These are phyloP conservation scores for Arbacia lixula DNA, from an alignment of 53 echinoderm and acorn worm genomes.

Conservation along the genomic window DNA sequence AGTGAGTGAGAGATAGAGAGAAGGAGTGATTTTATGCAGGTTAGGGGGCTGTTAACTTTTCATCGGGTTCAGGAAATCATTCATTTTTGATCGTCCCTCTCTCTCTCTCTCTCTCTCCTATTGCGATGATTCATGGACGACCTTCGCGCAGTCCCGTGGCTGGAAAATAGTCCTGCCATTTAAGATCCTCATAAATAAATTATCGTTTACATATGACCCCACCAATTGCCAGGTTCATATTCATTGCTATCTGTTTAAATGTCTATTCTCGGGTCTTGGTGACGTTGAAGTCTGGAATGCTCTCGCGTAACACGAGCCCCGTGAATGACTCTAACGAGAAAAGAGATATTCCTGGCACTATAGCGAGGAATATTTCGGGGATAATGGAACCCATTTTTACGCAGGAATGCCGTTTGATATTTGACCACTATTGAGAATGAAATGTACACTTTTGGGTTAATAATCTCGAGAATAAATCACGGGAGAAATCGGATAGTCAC, in stretches of 20 bases:
- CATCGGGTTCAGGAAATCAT: conserved; percentile 41
- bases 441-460: conserved; percentile 63
- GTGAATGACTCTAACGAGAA: conserved; percentile 53
- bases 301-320: conserved; percentile 1
- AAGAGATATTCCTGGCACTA: conserved; percentile 38
- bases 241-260: conserved; percentile 13
- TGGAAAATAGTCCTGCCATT: no score
- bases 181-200: no score
- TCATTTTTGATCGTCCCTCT: conserved; percentile 42
- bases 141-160: no score
- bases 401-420: conserved; percentile 57
- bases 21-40: conserved; percentile 1
- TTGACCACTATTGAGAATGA: conserved; percentile 57
- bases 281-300: conserved; percentile 43
- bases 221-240: conserved; percentile 14
- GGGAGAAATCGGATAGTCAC: conserved; percentile 47
- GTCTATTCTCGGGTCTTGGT: background rate
- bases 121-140: background rate
- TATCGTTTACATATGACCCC: no score
- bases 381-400: conserved; percentile 56
- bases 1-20: background rate
- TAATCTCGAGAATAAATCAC: conserved; percentile 63
- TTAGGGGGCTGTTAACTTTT: conserved; percentile 2
- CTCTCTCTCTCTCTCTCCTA: no score
- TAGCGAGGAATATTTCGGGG: conserved; percentile 12